Percentiles rank a stretch among this genome's conserved stretches.
Conservation (phyloP, 2,888 invertebrate species). For the Leucophenga maculata region DNA sequence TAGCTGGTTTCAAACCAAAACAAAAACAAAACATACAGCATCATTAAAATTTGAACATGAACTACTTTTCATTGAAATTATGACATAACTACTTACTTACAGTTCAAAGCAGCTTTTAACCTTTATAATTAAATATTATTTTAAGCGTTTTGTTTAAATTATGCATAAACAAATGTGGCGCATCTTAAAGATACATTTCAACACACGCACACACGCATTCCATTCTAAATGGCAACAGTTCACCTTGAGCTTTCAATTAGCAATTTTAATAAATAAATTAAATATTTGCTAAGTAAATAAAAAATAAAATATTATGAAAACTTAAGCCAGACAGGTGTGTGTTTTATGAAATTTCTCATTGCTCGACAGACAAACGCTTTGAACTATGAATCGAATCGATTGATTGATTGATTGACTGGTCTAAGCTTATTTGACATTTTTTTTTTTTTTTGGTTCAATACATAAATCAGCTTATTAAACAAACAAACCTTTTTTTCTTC, state of each 20-base stretch:
- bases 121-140: not conserved
- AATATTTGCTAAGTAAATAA: constrained; percentile 4
- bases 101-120: constrained; percentile 14
- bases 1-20: not conserved
- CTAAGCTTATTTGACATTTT: not conserved
- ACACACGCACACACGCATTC: not conserved
- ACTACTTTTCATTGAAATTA: constrained; percentile 17
- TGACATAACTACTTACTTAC: not conserved
- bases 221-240: constrained; percentile 48
- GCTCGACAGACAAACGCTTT: not conserved
- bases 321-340: not conserved
- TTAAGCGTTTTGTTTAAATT: no score
- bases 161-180: no score
- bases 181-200: not conserved
- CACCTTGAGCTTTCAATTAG: constrained; percentile 49
- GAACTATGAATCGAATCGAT: constrained; percentile 17
- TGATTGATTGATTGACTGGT: constrained; percentile 26
- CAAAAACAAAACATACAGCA: not conserved
- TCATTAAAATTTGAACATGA: constrained; percentile 1
- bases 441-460: not conserved
- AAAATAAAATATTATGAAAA: not conserved
- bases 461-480: not conserved
- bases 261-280: constrained; percentile 24
- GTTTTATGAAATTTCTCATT: not conserved
- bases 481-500: constrained; percentile 1